Evolutionary conservation across 2,113 vertebrate genomes (phyloP).

Genomic region (Alethe castanea): DNA sequence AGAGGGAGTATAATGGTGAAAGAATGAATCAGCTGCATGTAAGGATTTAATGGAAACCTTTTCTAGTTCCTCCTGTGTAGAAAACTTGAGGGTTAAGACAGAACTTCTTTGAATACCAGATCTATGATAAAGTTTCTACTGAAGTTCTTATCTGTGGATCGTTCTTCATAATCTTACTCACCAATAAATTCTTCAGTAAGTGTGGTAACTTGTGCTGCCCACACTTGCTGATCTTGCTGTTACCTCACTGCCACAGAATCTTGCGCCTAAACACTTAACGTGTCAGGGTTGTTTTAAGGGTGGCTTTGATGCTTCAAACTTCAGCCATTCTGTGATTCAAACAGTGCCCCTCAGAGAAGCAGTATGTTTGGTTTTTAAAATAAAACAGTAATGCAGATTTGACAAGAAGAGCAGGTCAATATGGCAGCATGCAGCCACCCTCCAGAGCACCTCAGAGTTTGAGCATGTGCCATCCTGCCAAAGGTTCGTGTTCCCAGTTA

Average conservation of each 20-base stretch:
- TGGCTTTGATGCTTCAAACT: not conserved
- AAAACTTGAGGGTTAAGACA: not conserved
- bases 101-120: not conserved
- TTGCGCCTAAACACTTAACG: not conserved
- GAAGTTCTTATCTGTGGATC: not conserved
- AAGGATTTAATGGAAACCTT: not conserved
- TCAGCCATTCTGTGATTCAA: not conserved
- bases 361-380: not conserved
- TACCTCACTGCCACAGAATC: not conserved
- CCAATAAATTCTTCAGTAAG: not conserved
- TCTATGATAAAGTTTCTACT: not conserved
- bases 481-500: not conserved
- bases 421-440: not conserved
- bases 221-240: not conserved
- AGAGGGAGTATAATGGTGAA: not conserved
- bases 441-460: not conserved
- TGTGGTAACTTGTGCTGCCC: not conserved
- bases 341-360: not conserved
- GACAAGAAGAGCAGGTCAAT: not conserved
- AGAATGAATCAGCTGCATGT: not conserved
- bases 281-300: not conserved
- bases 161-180: not conserved
- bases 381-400: not conserved
- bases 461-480: not conserved
- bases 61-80: not conserved